Conservation (phyloP, 2,797 vertebrate species). For the Molossus molossus region DNA sequence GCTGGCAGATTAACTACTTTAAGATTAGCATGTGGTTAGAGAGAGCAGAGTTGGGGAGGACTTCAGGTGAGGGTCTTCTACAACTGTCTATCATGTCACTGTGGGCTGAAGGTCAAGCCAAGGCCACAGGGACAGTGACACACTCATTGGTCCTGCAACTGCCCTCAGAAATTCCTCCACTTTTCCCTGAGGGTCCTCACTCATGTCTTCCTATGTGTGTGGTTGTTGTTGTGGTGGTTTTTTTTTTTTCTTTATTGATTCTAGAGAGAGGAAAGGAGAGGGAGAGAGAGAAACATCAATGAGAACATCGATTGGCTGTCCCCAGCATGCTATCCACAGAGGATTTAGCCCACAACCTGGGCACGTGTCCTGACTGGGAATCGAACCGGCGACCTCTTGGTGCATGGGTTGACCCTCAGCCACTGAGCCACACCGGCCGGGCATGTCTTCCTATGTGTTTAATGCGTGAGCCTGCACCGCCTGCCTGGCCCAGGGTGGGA, state of each 20-base stretch:
- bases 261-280: no score
- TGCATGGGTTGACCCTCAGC: no score
- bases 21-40: not conserved
- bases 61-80: not conserved
- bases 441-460: rapidly evolving
- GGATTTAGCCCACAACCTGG: no score
- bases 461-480: not conserved
- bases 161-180: not conserved
- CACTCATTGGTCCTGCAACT: not conserved
- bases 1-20: not conserved
- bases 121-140: not conserved
- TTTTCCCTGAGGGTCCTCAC: not conserved
- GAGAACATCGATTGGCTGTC: no score
- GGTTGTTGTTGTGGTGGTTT: no score
- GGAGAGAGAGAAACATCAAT: no score
- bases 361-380: no score
- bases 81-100: not conserved
- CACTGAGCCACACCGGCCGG: no score
- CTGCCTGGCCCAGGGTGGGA: not conserved
- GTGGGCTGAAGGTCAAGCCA: not conserved
- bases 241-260: no score
- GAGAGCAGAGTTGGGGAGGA: not conserved
- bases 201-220: rapidly evolving
- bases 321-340: no score
- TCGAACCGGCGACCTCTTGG: no score